Conservation (phyloP, 2,888 invertebrate species). For the Sympetrum striolatum region DNA sequence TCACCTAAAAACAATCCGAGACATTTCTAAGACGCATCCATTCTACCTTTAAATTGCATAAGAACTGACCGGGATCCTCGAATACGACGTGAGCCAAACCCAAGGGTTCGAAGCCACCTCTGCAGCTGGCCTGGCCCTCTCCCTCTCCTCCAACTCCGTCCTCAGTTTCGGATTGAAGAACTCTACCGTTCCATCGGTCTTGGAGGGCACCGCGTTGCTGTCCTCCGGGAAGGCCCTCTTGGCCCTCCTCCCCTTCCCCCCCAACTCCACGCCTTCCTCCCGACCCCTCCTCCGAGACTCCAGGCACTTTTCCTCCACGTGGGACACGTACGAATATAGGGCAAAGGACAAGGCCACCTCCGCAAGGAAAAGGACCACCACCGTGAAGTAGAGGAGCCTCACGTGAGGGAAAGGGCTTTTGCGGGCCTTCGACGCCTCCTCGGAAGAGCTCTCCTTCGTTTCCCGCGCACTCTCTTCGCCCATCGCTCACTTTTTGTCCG, state of each 20-base stretch:
- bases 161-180: conserved; percentile 76
- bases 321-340: conserved; percentile 47
- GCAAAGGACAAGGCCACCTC: conserved; percentile 47
- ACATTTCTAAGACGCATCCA: neutral
- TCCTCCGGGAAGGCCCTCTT: neutral
- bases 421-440: neutral
- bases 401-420: neutral
- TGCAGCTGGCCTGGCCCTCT: conserved; percentile 67
- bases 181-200: conserved; percentile 68
- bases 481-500: neutral
- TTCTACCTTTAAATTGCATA: neutral
- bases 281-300: neutral
- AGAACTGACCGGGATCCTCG: conserved; percentile 78
- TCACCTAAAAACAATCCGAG: neutral
- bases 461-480: neutral
- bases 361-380: conserved; percentile 45
- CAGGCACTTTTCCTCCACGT: conserved; percentile 47
- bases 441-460: neutral
- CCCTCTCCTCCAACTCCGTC: conserved; percentile 57
- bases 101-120: conserved; percentile 76
- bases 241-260: neutral
- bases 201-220: neutral
- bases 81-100: conserved; percentile 88
- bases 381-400: conserved; percentile 46
- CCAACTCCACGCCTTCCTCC: neutral